Evolutionary conservation across 2,888 invertebrate species (phyloP).

Genomic region (Ornithoptera alexandrae): DNA sequence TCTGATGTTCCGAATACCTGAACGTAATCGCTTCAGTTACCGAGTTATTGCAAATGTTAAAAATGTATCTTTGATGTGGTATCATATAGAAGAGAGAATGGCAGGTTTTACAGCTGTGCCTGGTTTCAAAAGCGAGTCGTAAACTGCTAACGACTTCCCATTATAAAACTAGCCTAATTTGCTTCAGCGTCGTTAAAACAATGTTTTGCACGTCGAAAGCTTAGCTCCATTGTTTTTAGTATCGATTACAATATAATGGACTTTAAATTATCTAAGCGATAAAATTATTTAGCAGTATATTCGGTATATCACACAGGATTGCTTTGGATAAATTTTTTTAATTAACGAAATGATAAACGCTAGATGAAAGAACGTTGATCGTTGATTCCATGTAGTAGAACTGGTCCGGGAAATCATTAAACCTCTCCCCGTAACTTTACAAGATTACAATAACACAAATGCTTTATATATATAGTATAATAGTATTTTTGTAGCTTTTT

Average conservation of each 20-base stretch:
- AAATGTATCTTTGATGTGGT: conserved; percentile 23
- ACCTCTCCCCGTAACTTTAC: no score
- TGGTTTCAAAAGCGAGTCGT: conserved; percentile 10
- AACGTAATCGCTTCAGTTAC: neutral
- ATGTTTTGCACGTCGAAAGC: conserved; percentile 12
- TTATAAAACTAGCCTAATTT: conserved; percentile 21
- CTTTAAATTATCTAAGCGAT: no score
- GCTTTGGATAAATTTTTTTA: no score
- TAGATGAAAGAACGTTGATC: no score
- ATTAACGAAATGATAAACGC: no score
- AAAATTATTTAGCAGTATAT: no score
- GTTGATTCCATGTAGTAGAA: no score
- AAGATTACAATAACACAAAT: no score
- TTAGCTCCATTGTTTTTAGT: conserved; percentile 8
- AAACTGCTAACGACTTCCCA: conserved; percentile 22
- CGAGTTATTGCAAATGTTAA: conserved; percentile 7
- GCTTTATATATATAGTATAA: no score
- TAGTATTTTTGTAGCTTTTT: no score
- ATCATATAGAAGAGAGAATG: conserved; percentile 9
- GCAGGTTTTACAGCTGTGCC: conserved; percentile 12
- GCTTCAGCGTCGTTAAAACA: conserved; percentile 23
- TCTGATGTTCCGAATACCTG: neutral
- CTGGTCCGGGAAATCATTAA: no score
- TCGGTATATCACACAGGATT: no score
- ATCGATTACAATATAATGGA: neutral